Conservation (phyloP, 2,888 invertebrate species). For the Tipula helvola region DNA sequence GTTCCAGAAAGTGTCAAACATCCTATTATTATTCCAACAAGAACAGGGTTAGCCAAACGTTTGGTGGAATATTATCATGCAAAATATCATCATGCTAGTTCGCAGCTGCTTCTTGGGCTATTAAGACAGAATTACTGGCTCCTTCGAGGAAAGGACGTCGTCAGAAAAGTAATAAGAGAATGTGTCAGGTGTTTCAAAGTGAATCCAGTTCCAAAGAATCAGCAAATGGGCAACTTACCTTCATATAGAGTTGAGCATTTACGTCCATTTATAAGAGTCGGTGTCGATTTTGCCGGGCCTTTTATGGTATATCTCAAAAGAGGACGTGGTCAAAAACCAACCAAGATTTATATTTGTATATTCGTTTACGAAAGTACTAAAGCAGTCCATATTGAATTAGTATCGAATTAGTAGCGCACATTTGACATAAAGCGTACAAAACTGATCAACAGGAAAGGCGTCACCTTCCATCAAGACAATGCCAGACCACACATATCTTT, state of each 20-base stretch:
- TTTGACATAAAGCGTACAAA: no score
- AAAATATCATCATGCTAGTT: not conserved
- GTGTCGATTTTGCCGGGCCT: not conserved
- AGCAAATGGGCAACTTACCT: not conserved
- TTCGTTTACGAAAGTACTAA: not conserved
- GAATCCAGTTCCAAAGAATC: not conserved
- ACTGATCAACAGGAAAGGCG: no score
- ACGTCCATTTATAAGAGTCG: no score
- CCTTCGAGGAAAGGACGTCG: slow-evolving; percentile 8
- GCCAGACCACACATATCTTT: no score
- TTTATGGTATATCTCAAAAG: not conserved
- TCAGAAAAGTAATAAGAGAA: no score
- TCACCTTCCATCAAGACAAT: no score
- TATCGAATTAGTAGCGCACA: no score
- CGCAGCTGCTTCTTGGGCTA: not conserved
- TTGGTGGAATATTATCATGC: not conserved
- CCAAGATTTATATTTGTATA: not conserved
- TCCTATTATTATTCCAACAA: no score
- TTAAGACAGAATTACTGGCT: slow-evolving; percentile 18
- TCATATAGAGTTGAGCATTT: no score
- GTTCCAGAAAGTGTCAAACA: no score
- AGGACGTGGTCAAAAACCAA: not conserved
- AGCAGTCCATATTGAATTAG: not conserved
- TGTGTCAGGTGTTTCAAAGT: no score
- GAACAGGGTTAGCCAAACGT: not conserved